Percentiles rank a stretch among this genome's conserved stretches.
Conservation (phyloP, 2,113 vertebrate genomes). For the Saguinus midas region DNA sequence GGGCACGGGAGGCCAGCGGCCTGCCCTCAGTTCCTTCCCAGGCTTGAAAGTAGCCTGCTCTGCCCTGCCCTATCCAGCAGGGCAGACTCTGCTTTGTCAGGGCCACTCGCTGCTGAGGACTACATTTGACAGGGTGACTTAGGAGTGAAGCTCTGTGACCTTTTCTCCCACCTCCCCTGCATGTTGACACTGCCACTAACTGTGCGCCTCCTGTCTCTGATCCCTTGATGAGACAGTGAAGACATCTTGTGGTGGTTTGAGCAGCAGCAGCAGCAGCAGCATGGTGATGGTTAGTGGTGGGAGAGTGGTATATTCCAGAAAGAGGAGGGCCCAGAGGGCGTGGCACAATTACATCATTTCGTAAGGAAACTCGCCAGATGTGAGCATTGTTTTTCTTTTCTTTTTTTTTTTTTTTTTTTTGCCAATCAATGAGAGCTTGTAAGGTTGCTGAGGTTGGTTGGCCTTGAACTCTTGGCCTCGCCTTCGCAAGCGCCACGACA, state of each 20-base stretch:
- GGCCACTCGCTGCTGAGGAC: neutral
- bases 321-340: rapidly evolving
- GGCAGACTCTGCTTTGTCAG: neutral
- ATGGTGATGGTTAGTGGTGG: neutral
- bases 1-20: neutral
- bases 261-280: neutral
- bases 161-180: too few species aligned
- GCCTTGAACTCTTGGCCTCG: too few species aligned
- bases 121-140: too few species aligned
- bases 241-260: neutral
- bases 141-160: neutral
- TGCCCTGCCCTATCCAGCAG: neutral
- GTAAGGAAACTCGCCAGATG: neutral
- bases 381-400: neutral
- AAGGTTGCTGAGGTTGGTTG: too few species aligned
- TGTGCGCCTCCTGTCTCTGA: neutral
- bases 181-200: neutral
- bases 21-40: neutral
- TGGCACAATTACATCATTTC: neutral
- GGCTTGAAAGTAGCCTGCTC: too few species aligned
- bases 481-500: too few species aligned
- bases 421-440: too few species aligned
- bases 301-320: neutral
- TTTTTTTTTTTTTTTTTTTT: too few species aligned
- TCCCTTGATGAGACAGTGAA: neutral